Base-by-base conservation (phyloP, 2,797 vertebrate genomes). In the Syngnathus rostellatus region DNA sequence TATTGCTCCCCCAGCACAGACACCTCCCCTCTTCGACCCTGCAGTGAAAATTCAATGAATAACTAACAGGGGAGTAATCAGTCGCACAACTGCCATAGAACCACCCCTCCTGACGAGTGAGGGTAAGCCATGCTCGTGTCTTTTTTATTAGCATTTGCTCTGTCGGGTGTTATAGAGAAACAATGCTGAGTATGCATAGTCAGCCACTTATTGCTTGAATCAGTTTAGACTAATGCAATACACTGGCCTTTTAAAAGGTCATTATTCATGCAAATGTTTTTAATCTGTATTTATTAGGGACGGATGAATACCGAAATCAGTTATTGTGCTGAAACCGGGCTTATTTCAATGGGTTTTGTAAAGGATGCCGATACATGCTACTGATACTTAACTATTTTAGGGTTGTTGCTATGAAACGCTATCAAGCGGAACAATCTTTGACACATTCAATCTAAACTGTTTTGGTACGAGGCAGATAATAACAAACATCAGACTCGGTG, bases 31-130 rank as follows among this genome's bases (percentile, higher is more conserved):
- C 76, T 81, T 81, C 45, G 73, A 83, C 79, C 73, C 73, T 61
- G 63, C 71, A 75, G 74, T 63, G 78, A 68, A 84, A 83, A 85
- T 82, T 72, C 84, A 82, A 79, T 85, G 81, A 87, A 85, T 88
- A 83, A 84, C 81, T 82, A 84, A 84, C 81, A 79, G 72, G 75
- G 82, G 79, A 84, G 82, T 86, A 83, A 86, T 87, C 86, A 74
- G 74, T 85, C 76, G 79, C 71, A 68, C 45, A 67, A 63, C 16
- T 17, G 77, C 37, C 16, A 72, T 63, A 78, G 72, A 71, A 72
- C 72, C 2, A 45, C 51, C 1, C 9, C 67, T 71, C 71, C 60
- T 5, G 1, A 69, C 74, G 73, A 43, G 25, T 64, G n/a, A 62
- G 61, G 76, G 70, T 62, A 63, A 45, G 37, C 68, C 63, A 69